Percentiles rank a stretch among this genome's conserved stretches.
These are phyloP conservation scores for Balanococcus diminutus DNA, from an alignment of 2,888 invertebrate species.

Conservation along the genomic window DNA sequence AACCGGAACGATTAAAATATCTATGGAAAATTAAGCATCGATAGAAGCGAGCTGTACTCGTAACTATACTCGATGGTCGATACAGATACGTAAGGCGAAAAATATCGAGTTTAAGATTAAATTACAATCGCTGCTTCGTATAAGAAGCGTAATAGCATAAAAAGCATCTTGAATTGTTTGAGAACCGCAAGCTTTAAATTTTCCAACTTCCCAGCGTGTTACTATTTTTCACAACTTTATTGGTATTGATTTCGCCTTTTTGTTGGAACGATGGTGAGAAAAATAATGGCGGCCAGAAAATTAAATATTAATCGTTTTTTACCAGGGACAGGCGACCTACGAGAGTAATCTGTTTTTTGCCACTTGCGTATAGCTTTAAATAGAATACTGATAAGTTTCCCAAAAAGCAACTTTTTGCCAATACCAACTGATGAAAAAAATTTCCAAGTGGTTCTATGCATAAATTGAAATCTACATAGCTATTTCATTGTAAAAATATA, in stretches of 20 bases:
- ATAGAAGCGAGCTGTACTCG: too few relatives aligned
- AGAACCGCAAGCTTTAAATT: background rate
- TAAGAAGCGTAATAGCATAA: conserved; percentile 5
- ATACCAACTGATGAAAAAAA: background rate
- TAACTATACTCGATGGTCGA: background rate
- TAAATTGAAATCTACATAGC: background rate
- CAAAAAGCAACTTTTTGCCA: background rate
- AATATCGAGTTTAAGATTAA: background rate
- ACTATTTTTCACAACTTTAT: background rate
- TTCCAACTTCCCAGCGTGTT: background rate
- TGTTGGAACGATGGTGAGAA: background rate
- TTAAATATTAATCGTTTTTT: conserved; percentile 12
- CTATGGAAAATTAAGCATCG: background rate
- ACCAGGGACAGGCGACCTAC: background rate
- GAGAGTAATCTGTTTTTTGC: background rate
- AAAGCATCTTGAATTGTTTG: background rate
- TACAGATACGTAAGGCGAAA: background rate
- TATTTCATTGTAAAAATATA: background rate
- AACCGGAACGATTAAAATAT: background rate
- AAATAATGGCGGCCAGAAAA: conserved; percentile 1
- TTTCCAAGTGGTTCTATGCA: background rate
- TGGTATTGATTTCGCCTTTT: background rate
- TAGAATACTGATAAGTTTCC: background rate
- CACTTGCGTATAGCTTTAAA: background rate
- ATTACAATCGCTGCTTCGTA: background rate